A percentile compares a stretch with the other conserved stretches of the same genome.
Evolutionary conservation across 2,113 vertebrate genomes (phyloP).

Genomic region (Mustela lutreola): DNA sequence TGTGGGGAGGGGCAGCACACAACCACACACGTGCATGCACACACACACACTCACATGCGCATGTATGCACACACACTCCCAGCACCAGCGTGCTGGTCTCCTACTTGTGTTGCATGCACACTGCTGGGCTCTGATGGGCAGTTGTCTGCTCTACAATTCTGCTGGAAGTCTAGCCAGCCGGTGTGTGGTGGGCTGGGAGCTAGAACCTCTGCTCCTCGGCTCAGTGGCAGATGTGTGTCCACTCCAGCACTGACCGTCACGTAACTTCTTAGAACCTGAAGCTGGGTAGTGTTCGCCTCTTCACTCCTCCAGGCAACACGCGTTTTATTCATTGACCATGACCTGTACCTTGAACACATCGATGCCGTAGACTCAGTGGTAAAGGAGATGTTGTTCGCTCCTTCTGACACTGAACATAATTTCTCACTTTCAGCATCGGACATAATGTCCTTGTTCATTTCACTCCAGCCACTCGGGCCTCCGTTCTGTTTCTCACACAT

Average conservation of each 20-base stretch:
- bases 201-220: not conserved
- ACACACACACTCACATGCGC: not conserved
- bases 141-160: not conserved
- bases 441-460: not conserved
- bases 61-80: not conserved
- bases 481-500: not conserved
- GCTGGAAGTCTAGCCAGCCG: not conserved
- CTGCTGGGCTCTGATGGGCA: not conserved
- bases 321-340: not conserved
- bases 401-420: not conserved
- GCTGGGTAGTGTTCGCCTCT: not conserved
- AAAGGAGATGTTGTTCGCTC: not conserved
- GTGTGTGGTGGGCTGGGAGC: too few relatives aligned
- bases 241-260: accelerated
- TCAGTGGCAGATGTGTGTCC: not conserved
- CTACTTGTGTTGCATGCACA: not conserved
- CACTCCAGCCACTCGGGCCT: not conserved
- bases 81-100: not conserved
- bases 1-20: not conserved
- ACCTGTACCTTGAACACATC: not conserved
- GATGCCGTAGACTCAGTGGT: not conserved
- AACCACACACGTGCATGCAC: not conserved
- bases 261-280: not conserved
- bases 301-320: not conserved
- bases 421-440: not conserved